These are phyloP conservation scores for Odocoileus virginianus DNA, from an alignment of 2,113 vertebrate genomes.

Conservation along the genomic window DNA sequence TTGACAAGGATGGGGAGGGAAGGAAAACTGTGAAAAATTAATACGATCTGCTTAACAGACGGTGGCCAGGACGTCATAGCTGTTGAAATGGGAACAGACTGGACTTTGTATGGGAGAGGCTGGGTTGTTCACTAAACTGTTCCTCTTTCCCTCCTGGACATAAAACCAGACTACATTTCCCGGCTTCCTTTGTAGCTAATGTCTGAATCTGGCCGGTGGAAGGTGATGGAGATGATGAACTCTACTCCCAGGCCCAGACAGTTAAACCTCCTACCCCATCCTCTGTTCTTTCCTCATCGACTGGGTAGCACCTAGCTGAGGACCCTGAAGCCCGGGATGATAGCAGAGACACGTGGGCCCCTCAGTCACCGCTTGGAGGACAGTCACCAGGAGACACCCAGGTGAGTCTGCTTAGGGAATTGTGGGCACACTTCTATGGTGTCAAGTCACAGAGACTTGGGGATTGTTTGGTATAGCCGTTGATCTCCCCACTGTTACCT, in stretches of 20 bases:
- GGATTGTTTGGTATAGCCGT: background rate
- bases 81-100: background rate
- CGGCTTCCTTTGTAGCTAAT: background rate
- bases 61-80: background rate
- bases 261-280: background rate
- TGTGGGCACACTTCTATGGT: background rate
- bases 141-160: background rate
- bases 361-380: background rate
- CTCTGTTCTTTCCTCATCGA: background rate
- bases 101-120: background rate
- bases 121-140: background rate
- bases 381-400: background rate
- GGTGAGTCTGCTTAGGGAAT: background rate
- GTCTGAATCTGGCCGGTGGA: background rate
- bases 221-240: background rate
- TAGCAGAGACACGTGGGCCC: background rate
- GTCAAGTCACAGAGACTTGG: background rate
- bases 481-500: background rate
- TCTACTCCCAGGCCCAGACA: background rate
- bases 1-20: background rate
- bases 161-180: background rate
- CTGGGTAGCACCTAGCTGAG: background rate
- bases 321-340: fast-evolving
- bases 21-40: background rate
- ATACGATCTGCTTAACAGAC: background rate